A percentile compares a stretch with the other conserved stretches of the same genome.
Evolutionary conservation across 2,113 vertebrate species (phyloP).

Genomic region (Myanophis thanlyinensis): DNA sequence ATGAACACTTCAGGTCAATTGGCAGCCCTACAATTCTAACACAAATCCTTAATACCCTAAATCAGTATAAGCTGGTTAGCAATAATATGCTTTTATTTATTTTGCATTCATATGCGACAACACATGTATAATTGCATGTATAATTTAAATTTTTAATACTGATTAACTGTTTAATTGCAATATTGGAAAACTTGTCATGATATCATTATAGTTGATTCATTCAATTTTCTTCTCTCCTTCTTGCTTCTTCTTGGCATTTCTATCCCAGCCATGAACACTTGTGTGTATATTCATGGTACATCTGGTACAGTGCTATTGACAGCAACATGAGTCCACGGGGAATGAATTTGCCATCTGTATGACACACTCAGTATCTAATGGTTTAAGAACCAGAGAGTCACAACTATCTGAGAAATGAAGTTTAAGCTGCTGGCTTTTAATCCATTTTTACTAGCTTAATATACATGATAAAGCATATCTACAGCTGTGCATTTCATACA

Average conservation of each 20-base stretch:
- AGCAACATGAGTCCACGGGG: constrained; percentile 53
- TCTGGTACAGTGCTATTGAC: constrained; percentile 61
- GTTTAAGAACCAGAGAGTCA: constrained; percentile 44
- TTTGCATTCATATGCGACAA: background rate
- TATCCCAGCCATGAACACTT: constrained; percentile 41
- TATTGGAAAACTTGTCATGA: constrained; percentile 42
- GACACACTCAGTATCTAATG: constrained; percentile 52
- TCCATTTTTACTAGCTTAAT: constrained; percentile 20
- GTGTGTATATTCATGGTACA: constrained; percentile 54
- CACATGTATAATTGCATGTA: constrained; percentile 23
- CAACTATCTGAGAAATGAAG: constrained; percentile 34
- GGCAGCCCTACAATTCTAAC: background rate
- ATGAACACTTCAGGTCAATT: background rate
- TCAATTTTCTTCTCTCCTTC: constrained; percentile 20
- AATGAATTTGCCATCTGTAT: constrained; percentile 58
- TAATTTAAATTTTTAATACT: constrained; percentile 37
- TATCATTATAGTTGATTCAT: constrained; percentile 46
- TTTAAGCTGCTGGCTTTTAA: constrained; percentile 40
- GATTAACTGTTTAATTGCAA: constrained; percentile 46
- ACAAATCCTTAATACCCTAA: background rate
- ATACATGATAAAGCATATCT: background rate
- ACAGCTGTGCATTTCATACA: constrained; percentile 14
- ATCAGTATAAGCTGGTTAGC: background rate
- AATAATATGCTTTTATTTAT: background rate
- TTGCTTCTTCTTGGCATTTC: constrained; percentile 47